These are phyloP conservation scores for Caenorhabditis becei DNA, from an alignment of 2,888 invertebrate genomes.

Conservation along the genomic window DNA sequence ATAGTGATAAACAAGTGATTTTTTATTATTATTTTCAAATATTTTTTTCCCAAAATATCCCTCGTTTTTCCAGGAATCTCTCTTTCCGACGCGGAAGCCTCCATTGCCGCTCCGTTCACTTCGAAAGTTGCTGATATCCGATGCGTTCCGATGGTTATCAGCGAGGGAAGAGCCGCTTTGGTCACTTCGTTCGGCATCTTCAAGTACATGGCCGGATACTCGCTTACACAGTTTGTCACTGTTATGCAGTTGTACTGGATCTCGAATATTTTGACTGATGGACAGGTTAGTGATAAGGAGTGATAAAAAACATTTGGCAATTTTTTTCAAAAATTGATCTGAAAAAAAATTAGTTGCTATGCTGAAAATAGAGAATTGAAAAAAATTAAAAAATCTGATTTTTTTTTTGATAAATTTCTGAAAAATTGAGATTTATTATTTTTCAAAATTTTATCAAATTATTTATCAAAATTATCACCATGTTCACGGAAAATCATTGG, in stretches of 20 bases:
- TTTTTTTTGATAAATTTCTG: background rate
- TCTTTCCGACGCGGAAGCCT: constrained; percentile 84
- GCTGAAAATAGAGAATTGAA: background rate
- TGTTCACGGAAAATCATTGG: too few relatives aligned
- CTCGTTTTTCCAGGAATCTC: constrained; percentile 82
- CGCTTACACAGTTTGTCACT: constrained; percentile 88
- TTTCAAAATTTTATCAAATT: background rate
- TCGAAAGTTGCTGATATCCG: constrained; percentile 85
- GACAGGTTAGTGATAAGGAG: constrained; percentile 76
- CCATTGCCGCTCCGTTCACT: constrained; percentile 85
- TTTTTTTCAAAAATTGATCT: background rate
- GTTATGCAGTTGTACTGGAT: constrained; percentile 84
- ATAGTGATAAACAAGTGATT: too few relatives aligned
- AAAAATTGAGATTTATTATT: background rate
- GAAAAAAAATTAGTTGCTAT: background rate
- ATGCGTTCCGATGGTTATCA: constrained; percentile 81
- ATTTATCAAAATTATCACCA: background rate
- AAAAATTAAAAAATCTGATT: background rate
- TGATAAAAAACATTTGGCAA: too few relatives aligned
- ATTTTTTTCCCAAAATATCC: background rate
- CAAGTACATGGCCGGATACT: constrained; percentile 97
- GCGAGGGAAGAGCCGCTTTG: constrained; percentile 90
- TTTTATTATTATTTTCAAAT: constrained; percentile 4
- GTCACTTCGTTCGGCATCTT: constrained; percentile 97
- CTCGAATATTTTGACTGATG: constrained; percentile 80